phyloP scores from a whole-genome alignment of 2,113 vertebrate genomes.

The Apeltes quadracus region DNA sequence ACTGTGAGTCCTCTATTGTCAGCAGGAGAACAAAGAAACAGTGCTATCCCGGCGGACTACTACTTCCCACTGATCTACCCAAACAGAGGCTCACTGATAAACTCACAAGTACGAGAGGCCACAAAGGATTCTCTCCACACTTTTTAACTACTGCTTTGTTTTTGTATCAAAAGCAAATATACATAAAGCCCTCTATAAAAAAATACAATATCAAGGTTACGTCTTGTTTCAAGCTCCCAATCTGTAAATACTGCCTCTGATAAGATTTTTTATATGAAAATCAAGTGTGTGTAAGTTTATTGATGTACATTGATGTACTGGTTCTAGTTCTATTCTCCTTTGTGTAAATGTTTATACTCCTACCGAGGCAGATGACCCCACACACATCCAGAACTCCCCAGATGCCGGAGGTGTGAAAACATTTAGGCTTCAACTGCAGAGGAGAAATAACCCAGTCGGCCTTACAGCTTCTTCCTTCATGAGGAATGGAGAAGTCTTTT shows the following conservation, averaged over 20 bases:
- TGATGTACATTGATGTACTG: not conserved
- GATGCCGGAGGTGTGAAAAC: slow-evolving; percentile 35
- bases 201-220: no score
- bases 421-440: slow-evolving; percentile 36
- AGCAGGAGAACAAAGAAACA: slow-evolving; percentile 78
- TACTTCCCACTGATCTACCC: slow-evolving; percentile 71
- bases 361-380: not conserved
- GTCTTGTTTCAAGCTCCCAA: not conserved
- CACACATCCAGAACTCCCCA: slow-evolving; percentile 11
- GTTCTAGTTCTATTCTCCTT: slow-evolving; percentile 9
- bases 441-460: slow-evolving; percentile 32
- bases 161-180: slow-evolving; percentile 17
- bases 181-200: not conserved
- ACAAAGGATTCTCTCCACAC: slow-evolving; percentile 13
- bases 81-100: slow-evolving; percentile 61
- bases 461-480: slow-evolving; percentile 41
- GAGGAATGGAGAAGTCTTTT: slow-evolving; percentile 53
- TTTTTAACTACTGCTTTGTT: slow-evolving; percentile 15
- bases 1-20: slow-evolving; percentile 72
- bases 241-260: not conserved
- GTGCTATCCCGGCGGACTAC: slow-evolving; percentile 60
- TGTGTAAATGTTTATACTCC: not conserved
- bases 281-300: slow-evolving; percentile 11
- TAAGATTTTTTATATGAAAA: not conserved
- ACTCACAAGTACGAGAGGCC: slow-evolving; percentile 47